A percentile compares a stretch with the other conserved stretches of the same genome.
These are phyloP conservation scores for Neoarius graeffei DNA, from an alignment of 2,113 vertebrate species.

Conservation along the genomic window DNA sequence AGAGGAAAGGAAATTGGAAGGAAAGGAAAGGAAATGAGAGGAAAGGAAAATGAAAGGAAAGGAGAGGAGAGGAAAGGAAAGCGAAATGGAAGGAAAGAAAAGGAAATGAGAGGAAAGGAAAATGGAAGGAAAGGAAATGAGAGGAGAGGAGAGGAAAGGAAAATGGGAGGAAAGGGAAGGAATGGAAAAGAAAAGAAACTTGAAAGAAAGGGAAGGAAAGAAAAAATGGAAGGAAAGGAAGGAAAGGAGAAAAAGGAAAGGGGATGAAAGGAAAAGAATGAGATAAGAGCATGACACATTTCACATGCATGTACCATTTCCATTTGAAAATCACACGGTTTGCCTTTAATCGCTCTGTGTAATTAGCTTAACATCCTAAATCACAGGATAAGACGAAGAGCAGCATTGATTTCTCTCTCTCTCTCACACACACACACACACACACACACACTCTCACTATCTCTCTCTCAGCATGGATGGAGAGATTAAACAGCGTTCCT, in stretches of 20 bases:
- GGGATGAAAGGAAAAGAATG: not conserved
- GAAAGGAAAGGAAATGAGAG: not conserved
- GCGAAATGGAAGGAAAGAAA: not conserved
- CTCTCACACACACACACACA: not conserved
- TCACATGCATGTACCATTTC: conserved; percentile 8
- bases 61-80: not conserved
- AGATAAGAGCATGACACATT: not conserved
- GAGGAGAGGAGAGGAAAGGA: not conserved
- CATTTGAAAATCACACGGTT: conserved; percentile 5
- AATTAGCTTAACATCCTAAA: conserved; percentile 47
- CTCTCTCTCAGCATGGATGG: conserved; percentile 30
- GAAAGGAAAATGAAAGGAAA: not conserved
- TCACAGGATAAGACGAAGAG: conserved; percentile 45
- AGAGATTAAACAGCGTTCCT: conserved; percentile 51
- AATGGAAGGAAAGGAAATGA: not conserved
- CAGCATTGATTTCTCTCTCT: conserved; percentile 33
- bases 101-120: not conserved
- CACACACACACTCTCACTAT: not conserved
- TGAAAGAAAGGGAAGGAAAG: not conserved
- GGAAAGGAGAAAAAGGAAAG: not conserved
- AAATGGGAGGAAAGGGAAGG: too few species aligned
- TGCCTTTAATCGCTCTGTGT: conserved; percentile 42
- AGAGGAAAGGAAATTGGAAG: too few species aligned
- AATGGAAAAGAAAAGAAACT: too few species aligned
- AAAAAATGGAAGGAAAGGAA: not conserved